Base-by-base conservation (phyloP, 2,888 invertebrate species). In the Drosophila macrospina region DNA sequence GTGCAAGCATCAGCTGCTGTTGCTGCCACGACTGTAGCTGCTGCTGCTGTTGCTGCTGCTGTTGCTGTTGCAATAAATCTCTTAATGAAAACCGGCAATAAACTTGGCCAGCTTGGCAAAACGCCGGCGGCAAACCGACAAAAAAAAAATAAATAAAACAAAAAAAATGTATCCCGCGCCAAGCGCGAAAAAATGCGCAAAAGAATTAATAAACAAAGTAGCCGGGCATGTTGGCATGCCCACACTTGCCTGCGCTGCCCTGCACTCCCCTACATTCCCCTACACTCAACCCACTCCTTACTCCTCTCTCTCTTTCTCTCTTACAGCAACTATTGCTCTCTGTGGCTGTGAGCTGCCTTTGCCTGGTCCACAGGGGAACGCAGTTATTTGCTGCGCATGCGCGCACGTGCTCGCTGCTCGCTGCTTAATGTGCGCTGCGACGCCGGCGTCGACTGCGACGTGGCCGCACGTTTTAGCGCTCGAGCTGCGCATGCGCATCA, bases 1-100 rank as follows among this genome's bases (percentile, higher is more conserved):
- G 86, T 87, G 89, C 89, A 86, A 63, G 51, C 36, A 36, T 36
- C 60, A 44, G 75, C 75, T 61, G 77, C 63, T 66, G 51, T 24
- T 48, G 41, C 30, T 26, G 48, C 30, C 16, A 52, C 32, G 16
- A 56, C 32, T 48, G 57, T 61, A 16, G 56, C 39, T 32, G 20
- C 20, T 24, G 56, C 39, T 32, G 20, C 20, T 20, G 20, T 2
- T 20, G 20, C 20, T 20, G 20, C 20, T 1, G 66, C 30, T 48
- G 51, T 20, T 52, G 75, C 52, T 54, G 64, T 48, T 59, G 80
- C 81, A 69, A 88, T 88, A 89, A 88, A 88, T 88, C 89, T 89
- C 88, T 80, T 83, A 89, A 87, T 86, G 86, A 88, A 87, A 89
- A 86, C 90, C 86, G 83, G 86, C 90, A 87, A 88, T 81, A 89